Evolutionary conservation across 2,888 invertebrate species (phyloP).

Genomic region (Brenthis ino): DNA sequence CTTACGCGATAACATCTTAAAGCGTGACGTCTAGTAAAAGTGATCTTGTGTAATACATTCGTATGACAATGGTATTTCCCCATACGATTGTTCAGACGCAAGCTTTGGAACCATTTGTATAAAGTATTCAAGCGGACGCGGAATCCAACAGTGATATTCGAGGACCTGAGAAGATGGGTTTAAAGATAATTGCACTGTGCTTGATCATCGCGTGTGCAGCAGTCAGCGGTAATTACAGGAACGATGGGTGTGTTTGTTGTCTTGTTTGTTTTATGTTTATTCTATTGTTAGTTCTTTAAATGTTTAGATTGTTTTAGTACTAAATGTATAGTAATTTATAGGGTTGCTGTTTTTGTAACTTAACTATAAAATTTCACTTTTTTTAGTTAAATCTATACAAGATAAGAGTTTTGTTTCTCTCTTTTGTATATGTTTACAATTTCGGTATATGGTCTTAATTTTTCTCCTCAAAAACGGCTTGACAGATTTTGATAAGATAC

Average conservation of each 20-base stretch:
- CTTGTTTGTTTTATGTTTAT: slow-evolving; percentile 2
- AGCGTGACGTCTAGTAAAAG: slow-evolving; percentile 53
- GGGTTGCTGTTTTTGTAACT: no score
- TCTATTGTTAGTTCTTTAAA: neutral
- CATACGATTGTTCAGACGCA: slow-evolving; percentile 72
- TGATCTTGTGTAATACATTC: slow-evolving; percentile 55
- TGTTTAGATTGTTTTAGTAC: neutral
- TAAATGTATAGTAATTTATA: no score
- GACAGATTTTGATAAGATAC: neutral
- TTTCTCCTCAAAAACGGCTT: no score
- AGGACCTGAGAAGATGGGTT: slow-evolving; percentile 57
- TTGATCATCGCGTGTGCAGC: slow-evolving; percentile 45
- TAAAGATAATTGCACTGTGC: slow-evolving; percentile 46
- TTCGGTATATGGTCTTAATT: no score
- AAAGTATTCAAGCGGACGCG: slow-evolving; percentile 61
- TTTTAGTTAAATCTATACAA: no score
- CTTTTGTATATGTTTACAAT: no score
- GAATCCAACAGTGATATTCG: slow-evolving; percentile 56
- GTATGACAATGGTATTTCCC: slow-evolving; percentile 70
- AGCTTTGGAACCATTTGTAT: slow-evolving; percentile 72
- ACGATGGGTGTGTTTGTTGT: slow-evolving; percentile 66
- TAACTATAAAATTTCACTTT: no score
- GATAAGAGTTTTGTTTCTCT: no score
- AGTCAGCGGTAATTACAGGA: slow-evolving; percentile 59
- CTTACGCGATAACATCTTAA: slow-evolving; percentile 54